These are phyloP conservation scores for Nothocercus nigrocapillus DNA, from an alignment of 2,113 vertebrate genomes.

Conservation along the genomic window DNA sequence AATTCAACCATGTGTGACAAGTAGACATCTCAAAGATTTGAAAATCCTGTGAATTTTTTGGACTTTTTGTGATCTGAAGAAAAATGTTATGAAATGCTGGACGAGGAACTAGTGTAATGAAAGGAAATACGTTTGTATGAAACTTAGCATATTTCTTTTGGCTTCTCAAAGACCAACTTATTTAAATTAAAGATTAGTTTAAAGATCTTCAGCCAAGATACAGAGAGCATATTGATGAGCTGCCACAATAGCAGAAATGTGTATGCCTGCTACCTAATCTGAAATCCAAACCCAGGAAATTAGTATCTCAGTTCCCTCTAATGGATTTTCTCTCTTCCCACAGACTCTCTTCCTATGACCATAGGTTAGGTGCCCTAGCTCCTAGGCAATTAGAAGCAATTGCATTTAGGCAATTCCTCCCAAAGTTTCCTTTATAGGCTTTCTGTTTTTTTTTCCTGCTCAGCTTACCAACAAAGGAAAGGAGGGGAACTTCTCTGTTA, in stretches of 20 bases:
- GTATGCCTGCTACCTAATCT: neutral
- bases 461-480: neutral
- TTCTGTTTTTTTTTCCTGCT: neutral
- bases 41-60: neutral
- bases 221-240: neutral
- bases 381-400: neutral
- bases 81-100: neutral
- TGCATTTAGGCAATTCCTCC: neutral
- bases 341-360: neutral
- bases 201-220: neutral
- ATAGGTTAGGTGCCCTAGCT: neutral
- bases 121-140: neutral
- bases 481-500: neutral
- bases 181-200: neutral
- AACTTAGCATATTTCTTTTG: neutral
- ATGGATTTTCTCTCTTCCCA: neutral
- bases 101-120: neutral
- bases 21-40: neutral
- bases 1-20: neutral
- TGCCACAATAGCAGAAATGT: neutral
- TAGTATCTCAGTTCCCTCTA: neutral
- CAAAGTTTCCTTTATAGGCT: neutral
- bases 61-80: fast-evolving
- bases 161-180: neutral
- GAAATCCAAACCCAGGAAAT: neutral